Base-by-base conservation (phyloP, 2,888 invertebrate species). In the Schizaphis graminum region DNA sequence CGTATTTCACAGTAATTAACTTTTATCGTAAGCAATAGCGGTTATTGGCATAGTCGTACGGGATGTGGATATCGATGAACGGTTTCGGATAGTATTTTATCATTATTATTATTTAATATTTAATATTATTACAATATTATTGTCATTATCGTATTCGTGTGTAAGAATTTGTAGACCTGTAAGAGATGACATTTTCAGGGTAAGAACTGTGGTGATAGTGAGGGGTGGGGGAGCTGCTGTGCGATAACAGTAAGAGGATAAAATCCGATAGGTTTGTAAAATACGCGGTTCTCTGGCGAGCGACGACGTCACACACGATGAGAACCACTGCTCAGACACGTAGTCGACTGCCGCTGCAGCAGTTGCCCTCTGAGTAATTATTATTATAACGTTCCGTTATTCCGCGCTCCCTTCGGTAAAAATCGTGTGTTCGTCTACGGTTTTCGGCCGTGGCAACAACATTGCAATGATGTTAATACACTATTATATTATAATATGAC, bases 281-380 rank as follows among this genome's bases (percentile, higher is more conserved):
- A 77, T 77, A 35, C 77, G 35, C 77, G 35, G 35, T 77, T 35
- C 41, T 77, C 77, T 24, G 21, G 35, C 3, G 77, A 77, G 35
- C 21, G 21, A 77, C 77, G 77, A 77, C 77, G 77, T 77, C 35
- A 77, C 35, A 77, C 35, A 85, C 85, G 85, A 49, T 87, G 87
- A 87, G 87, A 87, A 87, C 87, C 87, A 87, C n/a, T 87, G 49
- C 47, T 86, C 86, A 47, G 44, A 86, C 77, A 77, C 49, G 49
- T 87, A 16, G 28, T n/a, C n/a, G 87, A 87, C 87, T 49, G 87
- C 87, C 13, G 87, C 28, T n/a, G n/a, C 49, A n/a, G 85, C 47
- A 47, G 86, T 87, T 87, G 86, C 86, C 28, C 47, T 87, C 47
- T 49, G 86, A 47, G 44, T 87, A 87, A 87, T 87, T 87, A 87